A percentile compares a stretch with the other conserved stretches of the same genome.
Evolutionary conservation across 1,140 invertebrate species (phyloP).

Genomic region (Chironomus striatipennis): DNA sequence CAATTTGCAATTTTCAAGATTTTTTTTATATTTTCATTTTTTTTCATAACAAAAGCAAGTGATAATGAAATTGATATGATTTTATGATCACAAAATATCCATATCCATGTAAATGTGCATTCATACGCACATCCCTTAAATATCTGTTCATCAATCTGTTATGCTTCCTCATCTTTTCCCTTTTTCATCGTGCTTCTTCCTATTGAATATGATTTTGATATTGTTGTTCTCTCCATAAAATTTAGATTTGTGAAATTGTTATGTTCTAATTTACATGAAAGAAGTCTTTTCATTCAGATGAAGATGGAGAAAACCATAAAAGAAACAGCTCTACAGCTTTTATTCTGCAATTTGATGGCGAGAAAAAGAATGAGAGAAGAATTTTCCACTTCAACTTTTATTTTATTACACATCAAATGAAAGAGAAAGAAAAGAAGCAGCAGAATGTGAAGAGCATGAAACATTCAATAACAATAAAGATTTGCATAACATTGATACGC

Average conservation of each 20-base stretch:
- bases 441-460: neutral
- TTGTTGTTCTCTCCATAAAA: neutral
- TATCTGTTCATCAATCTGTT: too few species aligned
- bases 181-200: too few species aligned
- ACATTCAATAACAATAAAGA: slow-evolving; percentile 14
- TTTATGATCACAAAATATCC: slow-evolving; percentile 8
- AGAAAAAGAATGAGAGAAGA: neutral
- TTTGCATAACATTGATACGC: slow-evolving; percentile 2
- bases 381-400: slow-evolving; percentile 7
- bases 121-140: too few species aligned
- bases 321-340: too few species aligned
- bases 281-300: neutral
- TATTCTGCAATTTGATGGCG: neutral
- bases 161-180: too few species aligned
- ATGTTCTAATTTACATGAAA: slow-evolving; percentile 9
- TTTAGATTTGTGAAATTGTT: slow-evolving; percentile 9
- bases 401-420: neutral
- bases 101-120: neutral
- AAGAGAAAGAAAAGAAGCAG: too few species aligned
- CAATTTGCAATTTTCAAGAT: too few species aligned
- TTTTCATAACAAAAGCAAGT: too few species aligned
- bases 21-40: too few species aligned
- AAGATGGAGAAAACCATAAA: too few species aligned
- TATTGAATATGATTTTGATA: too few species aligned
- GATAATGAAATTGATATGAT: neutral